phyloP scores from a whole-genome alignment of 2,797 vertebrate genomes.

The Leptoclinus maculatus region DNA sequence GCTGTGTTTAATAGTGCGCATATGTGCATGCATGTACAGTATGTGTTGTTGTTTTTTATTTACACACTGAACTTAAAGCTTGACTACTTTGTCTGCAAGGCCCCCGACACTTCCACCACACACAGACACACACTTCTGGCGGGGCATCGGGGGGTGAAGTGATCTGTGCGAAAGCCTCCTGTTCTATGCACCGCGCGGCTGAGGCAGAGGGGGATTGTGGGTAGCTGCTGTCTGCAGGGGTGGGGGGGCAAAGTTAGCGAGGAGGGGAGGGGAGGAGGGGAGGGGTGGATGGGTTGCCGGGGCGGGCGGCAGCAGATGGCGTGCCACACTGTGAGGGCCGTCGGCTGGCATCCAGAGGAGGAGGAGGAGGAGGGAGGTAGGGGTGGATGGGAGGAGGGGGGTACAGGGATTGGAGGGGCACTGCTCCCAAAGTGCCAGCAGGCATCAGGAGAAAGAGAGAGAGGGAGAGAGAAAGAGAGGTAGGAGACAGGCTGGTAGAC shows the following conservation, averaged over 20 bases:
- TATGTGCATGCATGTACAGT: conserved; percentile 21
- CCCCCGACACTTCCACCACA: conserved; percentile 9
- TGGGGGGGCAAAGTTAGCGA: conserved; percentile 51
- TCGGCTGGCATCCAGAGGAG: conserved; percentile 85
- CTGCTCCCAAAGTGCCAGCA: conserved; percentile 83
- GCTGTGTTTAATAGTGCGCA: conserved; percentile 25
- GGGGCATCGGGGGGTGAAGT: conserved; percentile 83
- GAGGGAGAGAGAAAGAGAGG: conserved; percentile 50
- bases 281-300: conserved; percentile 74
- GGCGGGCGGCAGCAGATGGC: conserved; percentile 84
- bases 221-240: conserved; percentile 83
- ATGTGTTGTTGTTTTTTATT: conserved; percentile 55
- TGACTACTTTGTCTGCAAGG: conserved; percentile 56
- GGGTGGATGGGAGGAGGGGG: background rate
- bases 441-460: conserved; percentile 76
- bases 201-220: conserved; percentile 84
- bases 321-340: conserved; percentile 84
- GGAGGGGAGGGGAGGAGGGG: conserved; percentile 55
- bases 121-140: conserved; percentile 60
- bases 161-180: conserved; percentile 86
- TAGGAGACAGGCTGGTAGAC: conserved; percentile 69
- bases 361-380: conserved; percentile 58
- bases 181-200: conserved; percentile 75
- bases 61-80: conserved; percentile 52
- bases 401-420: conserved; percentile 72